Conservation (phyloP, 2,113 vertebrate genomes). For the Calidris pygmaea region DNA sequence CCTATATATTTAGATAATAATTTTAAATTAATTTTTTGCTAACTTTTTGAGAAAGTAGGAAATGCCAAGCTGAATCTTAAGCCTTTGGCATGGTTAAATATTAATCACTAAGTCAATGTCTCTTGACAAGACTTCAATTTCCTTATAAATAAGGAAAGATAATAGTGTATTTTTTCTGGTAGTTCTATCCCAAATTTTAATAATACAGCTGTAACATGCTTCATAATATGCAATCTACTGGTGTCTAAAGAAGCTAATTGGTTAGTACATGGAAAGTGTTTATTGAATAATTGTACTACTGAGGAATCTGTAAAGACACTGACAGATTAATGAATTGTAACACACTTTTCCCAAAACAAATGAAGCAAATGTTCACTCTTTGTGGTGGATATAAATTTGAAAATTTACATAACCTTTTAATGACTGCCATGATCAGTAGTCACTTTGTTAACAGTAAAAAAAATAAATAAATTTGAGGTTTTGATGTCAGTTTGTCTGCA, state of each 20-base stretch:
- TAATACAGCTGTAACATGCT: background rate
- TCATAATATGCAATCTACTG: background rate
- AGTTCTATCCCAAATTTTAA: background rate
- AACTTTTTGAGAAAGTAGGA: background rate
- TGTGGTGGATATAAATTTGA: background rate
- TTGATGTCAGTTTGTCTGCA: background rate
- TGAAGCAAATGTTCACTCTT: background rate
- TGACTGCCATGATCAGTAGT: background rate
- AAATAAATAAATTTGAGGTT: background rate
- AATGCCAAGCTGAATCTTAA: background rate
- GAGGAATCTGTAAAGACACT: background rate
- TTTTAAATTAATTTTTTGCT: background rate
- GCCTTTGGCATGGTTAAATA: background rate
- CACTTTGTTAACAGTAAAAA: background rate
- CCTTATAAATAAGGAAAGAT: background rate
- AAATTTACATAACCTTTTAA: background rate
- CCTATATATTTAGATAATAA: background rate
- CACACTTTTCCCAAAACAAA: background rate
- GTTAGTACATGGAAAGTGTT: background rate
- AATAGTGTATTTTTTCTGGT: background rate
- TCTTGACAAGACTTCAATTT: background rate
- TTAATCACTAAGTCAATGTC: background rate
- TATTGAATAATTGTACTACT: background rate
- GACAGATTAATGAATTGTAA: background rate
- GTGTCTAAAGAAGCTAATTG: background rate